Evolutionary conservation across 2,113 vertebrate genomes (phyloP).

Genomic region (Heterochromis multidens): DNA sequence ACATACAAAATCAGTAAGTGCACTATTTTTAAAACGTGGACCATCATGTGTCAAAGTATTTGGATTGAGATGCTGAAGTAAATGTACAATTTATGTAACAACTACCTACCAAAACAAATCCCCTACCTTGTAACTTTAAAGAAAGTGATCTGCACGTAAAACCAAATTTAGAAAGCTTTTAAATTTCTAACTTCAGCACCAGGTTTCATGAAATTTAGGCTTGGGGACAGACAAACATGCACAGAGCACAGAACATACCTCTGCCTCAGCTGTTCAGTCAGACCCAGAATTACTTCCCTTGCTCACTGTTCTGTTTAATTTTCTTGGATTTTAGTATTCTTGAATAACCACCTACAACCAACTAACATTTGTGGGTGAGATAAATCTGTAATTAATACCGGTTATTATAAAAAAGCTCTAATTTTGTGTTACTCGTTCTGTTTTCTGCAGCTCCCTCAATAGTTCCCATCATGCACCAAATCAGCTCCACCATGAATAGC

Average conservation of each 20-base stretch:
- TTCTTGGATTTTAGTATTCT: background rate
- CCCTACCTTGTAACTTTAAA: background rate
- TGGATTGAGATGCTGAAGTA: background rate
- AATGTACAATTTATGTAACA: background rate
- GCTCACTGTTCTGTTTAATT: background rate
- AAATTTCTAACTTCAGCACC: background rate
- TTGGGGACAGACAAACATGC: background rate
- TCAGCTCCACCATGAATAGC: constrained; percentile 97
- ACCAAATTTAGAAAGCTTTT: background rate
- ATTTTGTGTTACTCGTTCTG: constrained; percentile 40
- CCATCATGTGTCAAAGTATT: background rate
- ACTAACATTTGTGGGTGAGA: background rate
- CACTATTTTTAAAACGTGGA: background rate
- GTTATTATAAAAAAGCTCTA: background rate
- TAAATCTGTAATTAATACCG: background rate
- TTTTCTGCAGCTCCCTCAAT: constrained; percentile 88
- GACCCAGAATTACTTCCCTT: background rate
- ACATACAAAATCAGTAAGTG: background rate
- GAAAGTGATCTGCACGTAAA: background rate
- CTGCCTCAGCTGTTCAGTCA: background rate
- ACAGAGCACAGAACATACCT: background rate
- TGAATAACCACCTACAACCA: background rate
- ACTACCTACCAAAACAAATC: background rate
- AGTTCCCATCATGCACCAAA: constrained; percentile 98
- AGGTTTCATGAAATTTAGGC: background rate